These are phyloP conservation scores for Malthinus flaveolus DNA, from an alignment of 2,888 invertebrate genomes.

Conservation along the genomic window DNA sequence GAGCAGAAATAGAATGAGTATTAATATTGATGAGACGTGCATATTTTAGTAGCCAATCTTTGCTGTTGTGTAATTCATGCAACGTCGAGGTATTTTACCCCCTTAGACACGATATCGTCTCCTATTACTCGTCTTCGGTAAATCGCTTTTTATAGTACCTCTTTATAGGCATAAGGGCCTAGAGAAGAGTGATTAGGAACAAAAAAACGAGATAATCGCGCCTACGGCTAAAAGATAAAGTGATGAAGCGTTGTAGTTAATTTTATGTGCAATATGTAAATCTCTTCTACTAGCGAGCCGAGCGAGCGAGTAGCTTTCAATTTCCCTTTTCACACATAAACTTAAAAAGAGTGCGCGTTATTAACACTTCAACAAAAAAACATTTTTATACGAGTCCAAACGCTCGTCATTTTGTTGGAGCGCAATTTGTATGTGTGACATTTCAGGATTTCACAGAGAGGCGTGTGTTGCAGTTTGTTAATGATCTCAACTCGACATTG, in stretches of 20 bases:
- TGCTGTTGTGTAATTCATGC: conserved; percentile 50
- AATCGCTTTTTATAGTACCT: conserved; percentile 30
- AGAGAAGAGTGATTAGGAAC: conserved; percentile 30
- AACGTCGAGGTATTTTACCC: conserved; percentile 31
- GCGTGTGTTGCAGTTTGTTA: too few relatives aligned
- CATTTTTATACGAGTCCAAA: too few relatives aligned
- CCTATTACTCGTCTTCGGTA: conserved; percentile 26
- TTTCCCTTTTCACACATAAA: conserved; percentile 2
- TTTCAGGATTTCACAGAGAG: too few relatives aligned
- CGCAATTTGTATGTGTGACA: too few relatives aligned
- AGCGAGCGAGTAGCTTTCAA: conserved; percentile 1
- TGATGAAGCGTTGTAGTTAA: conserved; percentile 32
- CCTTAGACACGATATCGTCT: conserved; percentile 21
- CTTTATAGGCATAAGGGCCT: conserved; percentile 31
- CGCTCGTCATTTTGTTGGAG: too few relatives aligned
- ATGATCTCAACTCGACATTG: too few relatives aligned
- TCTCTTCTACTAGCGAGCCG: conserved; percentile 10
- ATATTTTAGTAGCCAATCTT: conserved; percentile 54
- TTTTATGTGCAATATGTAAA: conserved; percentile 29
- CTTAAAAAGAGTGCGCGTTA: not conserved
- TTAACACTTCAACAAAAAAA: too few relatives aligned
- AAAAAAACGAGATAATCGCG: conserved; percentile 33
- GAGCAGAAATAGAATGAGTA: conserved; percentile 39
- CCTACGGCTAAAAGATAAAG: conserved; percentile 26
- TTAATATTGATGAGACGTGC: conserved; percentile 53